phyloP scores from a whole-genome alignment of 2,888 invertebrate species.

The Carpatolechia fugitivella region DNA sequence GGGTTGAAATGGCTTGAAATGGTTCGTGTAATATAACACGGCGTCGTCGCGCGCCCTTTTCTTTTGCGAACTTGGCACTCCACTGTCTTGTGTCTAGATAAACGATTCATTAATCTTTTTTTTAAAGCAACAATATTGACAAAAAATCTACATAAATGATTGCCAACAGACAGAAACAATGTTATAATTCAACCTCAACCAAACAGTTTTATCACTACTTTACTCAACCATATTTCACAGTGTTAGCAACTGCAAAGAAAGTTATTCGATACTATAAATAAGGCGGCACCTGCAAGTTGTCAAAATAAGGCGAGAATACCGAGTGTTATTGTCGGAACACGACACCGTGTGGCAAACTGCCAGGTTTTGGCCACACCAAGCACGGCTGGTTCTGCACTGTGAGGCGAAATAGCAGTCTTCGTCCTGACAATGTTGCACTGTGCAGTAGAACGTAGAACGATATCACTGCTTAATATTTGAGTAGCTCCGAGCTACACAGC shows the following conservation, averaged over 20 bases:
- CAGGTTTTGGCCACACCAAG: constrained; percentile 22
- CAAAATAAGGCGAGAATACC: constrained; percentile 29
- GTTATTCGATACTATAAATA: constrained; percentile 18
- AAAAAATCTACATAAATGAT: too few species aligned
- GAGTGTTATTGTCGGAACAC: constrained; percentile 26
- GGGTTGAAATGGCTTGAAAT: too few species aligned
- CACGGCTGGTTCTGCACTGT: background rate
- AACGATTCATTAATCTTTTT: too few species aligned
- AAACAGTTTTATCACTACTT: background rate
- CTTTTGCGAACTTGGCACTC: too few species aligned
- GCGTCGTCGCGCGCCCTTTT: too few species aligned
- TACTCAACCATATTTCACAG: background rate
- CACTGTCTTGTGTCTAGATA: too few species aligned
- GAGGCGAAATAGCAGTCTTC: background rate
- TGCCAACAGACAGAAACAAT: too few species aligned
- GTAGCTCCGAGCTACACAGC: too few species aligned
- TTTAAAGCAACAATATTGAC: too few species aligned
- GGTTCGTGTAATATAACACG: too few species aligned
- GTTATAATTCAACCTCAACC: background rate
- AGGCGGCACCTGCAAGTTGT: constrained; percentile 31
- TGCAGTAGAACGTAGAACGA: background rate
- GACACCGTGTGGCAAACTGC: constrained; percentile 30
- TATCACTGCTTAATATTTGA: background rate
- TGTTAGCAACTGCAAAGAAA: constrained; percentile 5
- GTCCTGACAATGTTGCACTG: background rate